Conservation (phyloP, 2,113 vertebrate genomes). For the Montifringilla adamsi region DNA sequence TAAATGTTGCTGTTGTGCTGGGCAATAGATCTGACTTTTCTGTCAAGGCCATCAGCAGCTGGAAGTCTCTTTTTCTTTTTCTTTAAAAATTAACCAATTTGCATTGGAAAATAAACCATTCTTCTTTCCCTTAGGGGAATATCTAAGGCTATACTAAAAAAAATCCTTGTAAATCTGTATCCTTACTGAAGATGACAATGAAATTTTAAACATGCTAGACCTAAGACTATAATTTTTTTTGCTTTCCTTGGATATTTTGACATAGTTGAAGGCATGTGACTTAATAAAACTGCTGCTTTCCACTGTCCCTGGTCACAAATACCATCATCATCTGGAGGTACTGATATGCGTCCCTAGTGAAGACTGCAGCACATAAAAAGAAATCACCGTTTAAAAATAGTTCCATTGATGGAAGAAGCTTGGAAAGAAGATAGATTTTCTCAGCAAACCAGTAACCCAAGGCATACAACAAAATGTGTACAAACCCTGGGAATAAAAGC, state of each 20-base stretch:
- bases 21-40: neutral
- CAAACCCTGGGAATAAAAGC: neutral
- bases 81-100: neutral
- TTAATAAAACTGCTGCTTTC: neutral
- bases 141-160: neutral
- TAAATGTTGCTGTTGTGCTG: neutral
- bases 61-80: neutral
- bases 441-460: conserved; percentile 9
- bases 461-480: conserved; percentile 10
- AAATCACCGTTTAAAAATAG: conserved; percentile 1
- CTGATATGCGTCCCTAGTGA: neutral
- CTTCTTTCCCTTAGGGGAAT: neutral
- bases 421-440: conserved; percentile 28
- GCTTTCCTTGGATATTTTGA: neutral
- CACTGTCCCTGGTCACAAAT: neutral
- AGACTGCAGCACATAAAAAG: neutral
- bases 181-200: neutral
- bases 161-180: neutral
- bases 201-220: neutral
- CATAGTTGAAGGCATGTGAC: neutral
- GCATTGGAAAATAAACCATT: neutral
- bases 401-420: neutral
- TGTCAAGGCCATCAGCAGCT: neutral
- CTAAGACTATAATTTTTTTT: neutral
- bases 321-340: neutral